Percentiles rank a stretch among this genome's conserved stretches.
phyloP scores from a whole-genome alignment of 2,113 vertebrate genomes.

The Nematolebias whitei region DNA sequence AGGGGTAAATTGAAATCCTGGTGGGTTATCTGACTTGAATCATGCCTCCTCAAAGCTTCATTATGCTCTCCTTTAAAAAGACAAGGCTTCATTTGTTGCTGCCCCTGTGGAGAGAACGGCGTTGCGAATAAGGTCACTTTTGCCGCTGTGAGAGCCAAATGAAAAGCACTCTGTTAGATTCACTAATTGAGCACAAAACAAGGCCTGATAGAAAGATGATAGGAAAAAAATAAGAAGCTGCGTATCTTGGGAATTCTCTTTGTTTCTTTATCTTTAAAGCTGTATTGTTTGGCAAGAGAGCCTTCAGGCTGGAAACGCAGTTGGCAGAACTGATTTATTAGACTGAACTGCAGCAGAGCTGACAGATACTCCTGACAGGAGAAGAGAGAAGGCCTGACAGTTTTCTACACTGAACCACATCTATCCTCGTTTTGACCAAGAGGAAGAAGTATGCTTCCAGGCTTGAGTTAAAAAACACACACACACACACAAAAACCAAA shows the following conservation, averaged over 20 bases:
- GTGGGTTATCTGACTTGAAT: conserved; percentile 59
- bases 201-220: conserved; percentile 53
- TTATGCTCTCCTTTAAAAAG: conserved; percentile 56
- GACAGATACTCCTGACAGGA: conserved; percentile 61
- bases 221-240: conserved; percentile 31
- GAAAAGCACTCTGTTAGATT: conserved; percentile 62
- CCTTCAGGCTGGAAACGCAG: conserved; percentile 51
- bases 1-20: conserved; percentile 63
- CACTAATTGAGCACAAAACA: conserved; percentile 59
- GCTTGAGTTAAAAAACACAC: conserved; percentile 13
- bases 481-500: no score
- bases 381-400: conserved; percentile 38
- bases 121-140: conserved; percentile 68
- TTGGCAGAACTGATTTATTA: conserved; percentile 63
- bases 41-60: conserved; percentile 55
- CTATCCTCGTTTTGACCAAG: conserved; percentile 31
- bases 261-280: conserved; percentile 62
- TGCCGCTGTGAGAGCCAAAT: conserved; percentile 63
- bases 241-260: conserved; percentile 44
- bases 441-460: conserved; percentile 20
- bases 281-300: conserved; percentile 43
- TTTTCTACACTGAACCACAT: conserved; percentile 38
- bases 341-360: conserved; percentile 52
- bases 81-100: conserved; percentile 66
- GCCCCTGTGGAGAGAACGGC: conserved; percentile 59